Percentiles rank a stretch among this genome's conserved stretches.
Evolutionary conservation across 2,888 invertebrate genomes (phyloP).

Genomic region (Morinoia aosen): DNA sequence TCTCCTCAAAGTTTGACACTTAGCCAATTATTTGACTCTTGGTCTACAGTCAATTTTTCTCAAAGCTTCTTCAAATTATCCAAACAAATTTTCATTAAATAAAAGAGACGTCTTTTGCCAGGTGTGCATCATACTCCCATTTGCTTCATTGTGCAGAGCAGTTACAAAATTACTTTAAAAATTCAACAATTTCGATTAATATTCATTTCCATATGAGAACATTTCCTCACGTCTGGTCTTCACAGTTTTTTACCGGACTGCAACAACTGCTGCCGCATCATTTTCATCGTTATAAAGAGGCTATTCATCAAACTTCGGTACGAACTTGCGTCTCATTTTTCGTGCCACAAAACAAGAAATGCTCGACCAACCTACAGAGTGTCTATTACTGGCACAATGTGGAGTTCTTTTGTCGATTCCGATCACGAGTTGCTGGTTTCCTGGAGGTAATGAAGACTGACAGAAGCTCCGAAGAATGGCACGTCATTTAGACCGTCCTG

Average conservation of each 20-base stretch:
- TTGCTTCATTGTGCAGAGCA: not conserved
- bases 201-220: not conserved
- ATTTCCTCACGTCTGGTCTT: not conserved
- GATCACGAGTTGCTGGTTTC: constrained; percentile 24
- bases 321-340: not conserved
- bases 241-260: not conserved
- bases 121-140: not conserved
- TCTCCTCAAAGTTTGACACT: no score
- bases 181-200: not conserved
- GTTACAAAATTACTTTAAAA: not conserved
- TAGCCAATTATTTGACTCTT: not conserved
- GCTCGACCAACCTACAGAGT: not conserved
- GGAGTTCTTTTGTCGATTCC: constrained; percentile 32
- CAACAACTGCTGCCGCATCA: not conserved
- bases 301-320: not conserved
- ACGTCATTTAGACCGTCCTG: not conserved
- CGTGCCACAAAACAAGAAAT: not conserved
- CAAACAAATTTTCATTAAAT: not conserved
- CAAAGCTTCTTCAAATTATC: not conserved
- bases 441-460: constrained; percentile 41
- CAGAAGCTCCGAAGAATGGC: constrained; percentile 42
- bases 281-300: not conserved
- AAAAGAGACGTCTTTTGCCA: not conserved
- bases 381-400: not conserved
- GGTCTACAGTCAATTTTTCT: not conserved